Evolutionary conservation across 2,888 invertebrate species (phyloP), one percentile per base, ranked within the genome.

Genomic region (Eupithecia exiguata): DNA sequence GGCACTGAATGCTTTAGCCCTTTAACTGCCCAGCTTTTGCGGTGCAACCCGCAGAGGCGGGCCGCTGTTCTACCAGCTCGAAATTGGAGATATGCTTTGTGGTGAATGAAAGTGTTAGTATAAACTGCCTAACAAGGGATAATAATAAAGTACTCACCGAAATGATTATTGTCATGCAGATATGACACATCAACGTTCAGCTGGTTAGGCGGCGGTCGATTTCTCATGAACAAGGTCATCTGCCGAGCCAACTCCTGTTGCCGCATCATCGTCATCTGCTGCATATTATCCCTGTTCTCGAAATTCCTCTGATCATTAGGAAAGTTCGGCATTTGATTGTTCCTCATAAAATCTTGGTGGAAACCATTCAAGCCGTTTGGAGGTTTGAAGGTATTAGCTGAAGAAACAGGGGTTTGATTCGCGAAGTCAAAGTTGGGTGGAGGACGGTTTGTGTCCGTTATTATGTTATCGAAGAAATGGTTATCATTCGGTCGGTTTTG

Each of bases 171-270:
- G 72, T 94, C 94, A 71, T 93, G 94, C 70, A 94, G 77, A 78
- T 92, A 94, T 1, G 92, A 92, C 3, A 94, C 94, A 68, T 94
- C 94, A 0, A 94, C 93, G 65, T 94, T 94, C 74, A 94, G 78
- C 69, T 86, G 93, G 75, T 90, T 93, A 0, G 92, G 92, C 10
- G 92, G 93, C 0, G 92, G 93, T 63, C 92, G 83, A 78, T 87
- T 93, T 73, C 93, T 87, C 89, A 94, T 93, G 18, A 94, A 80
- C 75, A 94, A 69, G 58, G 86, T 90, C 94, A 94, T 93, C 71
- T 94, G 94, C 7, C 93, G 81, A 6, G 93, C 93, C 70, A 94
- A 78, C 79, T 94, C 94, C 69, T 94, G 94, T 78, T 92, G 94
- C 18, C 93, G 82, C 82, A 93, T 82, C 77, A 92, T 53, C 14